phyloP scores from a whole-genome alignment of 2,888 invertebrate genomes.

The Caenorhabditis imperialis region DNA sequence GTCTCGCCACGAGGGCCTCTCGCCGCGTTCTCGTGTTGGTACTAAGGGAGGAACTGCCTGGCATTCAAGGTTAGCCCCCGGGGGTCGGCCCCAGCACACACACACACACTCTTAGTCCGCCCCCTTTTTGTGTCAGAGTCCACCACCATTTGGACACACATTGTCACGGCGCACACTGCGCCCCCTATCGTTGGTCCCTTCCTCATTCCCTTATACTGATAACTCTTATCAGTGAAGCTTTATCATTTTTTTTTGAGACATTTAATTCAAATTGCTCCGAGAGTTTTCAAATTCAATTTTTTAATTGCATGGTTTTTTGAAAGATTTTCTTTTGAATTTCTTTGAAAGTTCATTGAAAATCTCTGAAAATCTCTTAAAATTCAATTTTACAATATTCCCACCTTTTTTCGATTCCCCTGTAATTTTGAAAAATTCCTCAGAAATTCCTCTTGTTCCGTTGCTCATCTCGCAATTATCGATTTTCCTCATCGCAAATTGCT shows the following conservation, averaged over 20 bases:
- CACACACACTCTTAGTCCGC: slow-evolving; percentile 5
- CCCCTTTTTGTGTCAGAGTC: background rate
- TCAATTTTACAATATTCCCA: too few species aligned
- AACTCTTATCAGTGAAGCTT: too few species aligned
- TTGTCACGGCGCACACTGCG: slow-evolving; percentile 19
- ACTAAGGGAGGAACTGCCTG: slow-evolving; percentile 43
- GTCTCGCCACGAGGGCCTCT: slow-evolving; percentile 5
- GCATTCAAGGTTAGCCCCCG: slow-evolving; percentile 54
- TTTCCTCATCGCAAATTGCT: background rate
- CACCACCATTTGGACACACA: slow-evolving; percentile 10
- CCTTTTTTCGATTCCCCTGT: too few species aligned
- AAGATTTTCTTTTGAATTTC: too few species aligned
- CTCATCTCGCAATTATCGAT: background rate
- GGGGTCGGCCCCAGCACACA: background rate
- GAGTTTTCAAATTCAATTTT: too few species aligned
- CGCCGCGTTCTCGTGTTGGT: slow-evolving; percentile 15
- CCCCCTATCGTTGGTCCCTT: slow-evolving; percentile 8
- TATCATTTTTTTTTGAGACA: too few species aligned
- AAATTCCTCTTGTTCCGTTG: background rate
- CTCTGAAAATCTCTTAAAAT: too few species aligned
- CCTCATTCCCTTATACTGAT: too few species aligned
- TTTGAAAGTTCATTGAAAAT: too few species aligned
- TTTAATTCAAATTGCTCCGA: too few species aligned
- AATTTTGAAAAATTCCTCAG: too few species aligned
- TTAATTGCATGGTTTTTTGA: too few species aligned